These are phyloP conservation scores for Anarhynchus alexandrinus DNA, from an alignment of 2,113 vertebrate species.

Conservation along the genomic window DNA sequence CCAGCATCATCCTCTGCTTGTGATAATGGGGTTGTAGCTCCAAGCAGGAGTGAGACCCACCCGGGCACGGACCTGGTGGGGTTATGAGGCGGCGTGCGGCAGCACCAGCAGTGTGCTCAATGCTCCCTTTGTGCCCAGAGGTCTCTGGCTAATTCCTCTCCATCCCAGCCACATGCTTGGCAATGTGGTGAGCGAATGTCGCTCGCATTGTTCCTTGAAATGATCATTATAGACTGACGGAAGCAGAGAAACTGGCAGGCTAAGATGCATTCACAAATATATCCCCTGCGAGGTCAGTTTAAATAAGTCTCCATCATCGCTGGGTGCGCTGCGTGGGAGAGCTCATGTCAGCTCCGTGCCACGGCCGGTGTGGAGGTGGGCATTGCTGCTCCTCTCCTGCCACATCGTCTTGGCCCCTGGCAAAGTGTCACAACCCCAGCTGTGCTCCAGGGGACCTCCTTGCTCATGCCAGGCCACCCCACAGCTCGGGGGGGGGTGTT, in stretches of 20 bases:
- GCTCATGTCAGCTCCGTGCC: neutral
- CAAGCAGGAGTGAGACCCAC: neutral
- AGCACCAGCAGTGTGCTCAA: neutral
- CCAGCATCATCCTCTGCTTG: neutral
- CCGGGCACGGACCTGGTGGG: neutral
- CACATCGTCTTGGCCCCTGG: neutral
- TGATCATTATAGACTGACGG: neutral
- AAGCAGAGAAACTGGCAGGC: constrained; percentile 8
- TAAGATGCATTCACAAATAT: neutral
- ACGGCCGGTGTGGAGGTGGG: neutral
- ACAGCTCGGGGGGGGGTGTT: accelerated
- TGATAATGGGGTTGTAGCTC: neutral
- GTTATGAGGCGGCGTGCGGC: neutral
- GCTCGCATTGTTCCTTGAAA: constrained; percentile 27
- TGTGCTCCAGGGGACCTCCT: neutral
- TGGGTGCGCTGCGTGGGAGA: neutral
- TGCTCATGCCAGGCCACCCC: neutral
- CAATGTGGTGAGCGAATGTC: neutral
- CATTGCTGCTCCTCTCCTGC: neutral
- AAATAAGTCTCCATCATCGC: constrained; percentile 36
- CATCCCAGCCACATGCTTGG: neutral
- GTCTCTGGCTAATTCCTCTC: neutral
- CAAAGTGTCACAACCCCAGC: neutral
- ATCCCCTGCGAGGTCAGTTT: constrained; percentile 18
- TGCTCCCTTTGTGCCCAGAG: neutral